phyloP scores from a whole-genome alignment of 2,797 vertebrate genomes.

The Dicrostonyx torquatus region DNA sequence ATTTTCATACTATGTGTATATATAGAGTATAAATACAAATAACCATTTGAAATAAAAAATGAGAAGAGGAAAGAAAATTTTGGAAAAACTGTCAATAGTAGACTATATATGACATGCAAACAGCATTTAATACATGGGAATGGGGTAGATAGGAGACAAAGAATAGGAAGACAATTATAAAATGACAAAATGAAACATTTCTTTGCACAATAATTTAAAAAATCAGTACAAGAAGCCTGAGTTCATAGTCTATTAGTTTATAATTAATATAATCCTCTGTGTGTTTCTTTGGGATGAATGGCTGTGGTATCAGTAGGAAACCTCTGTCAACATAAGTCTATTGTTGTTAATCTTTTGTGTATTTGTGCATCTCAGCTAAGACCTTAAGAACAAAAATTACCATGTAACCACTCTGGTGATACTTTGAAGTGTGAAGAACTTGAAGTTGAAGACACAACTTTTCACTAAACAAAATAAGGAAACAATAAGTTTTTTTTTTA shows the following conservation, averaged over 20 bases:
- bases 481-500: no score
- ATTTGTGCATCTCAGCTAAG: not conserved
- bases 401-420: not conserved
- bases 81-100: no score
- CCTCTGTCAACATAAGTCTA: not conserved
- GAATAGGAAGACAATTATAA: not conserved
- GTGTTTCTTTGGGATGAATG: no score
- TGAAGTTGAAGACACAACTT: not conserved
- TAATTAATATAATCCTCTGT: no score
- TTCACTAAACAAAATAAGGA: not conserved
- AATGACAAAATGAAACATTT: not conserved
- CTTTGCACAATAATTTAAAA: not conserved
- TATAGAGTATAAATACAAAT: not conserved
- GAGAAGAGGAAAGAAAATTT: not conserved
- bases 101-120: not conserved
- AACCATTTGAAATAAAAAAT: not conserved
- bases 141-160: not conserved
- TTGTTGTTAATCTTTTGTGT: not conserved
- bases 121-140: not conserved
- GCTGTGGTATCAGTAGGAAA: no score
- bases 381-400: not conserved
- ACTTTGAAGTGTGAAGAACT: fast-evolving
- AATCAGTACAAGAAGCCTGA: not conserved
- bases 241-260: no score
- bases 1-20: not conserved